Conservation (phyloP, 2,888 invertebrate genomes). For the Danaus chrysippus region DNA sequence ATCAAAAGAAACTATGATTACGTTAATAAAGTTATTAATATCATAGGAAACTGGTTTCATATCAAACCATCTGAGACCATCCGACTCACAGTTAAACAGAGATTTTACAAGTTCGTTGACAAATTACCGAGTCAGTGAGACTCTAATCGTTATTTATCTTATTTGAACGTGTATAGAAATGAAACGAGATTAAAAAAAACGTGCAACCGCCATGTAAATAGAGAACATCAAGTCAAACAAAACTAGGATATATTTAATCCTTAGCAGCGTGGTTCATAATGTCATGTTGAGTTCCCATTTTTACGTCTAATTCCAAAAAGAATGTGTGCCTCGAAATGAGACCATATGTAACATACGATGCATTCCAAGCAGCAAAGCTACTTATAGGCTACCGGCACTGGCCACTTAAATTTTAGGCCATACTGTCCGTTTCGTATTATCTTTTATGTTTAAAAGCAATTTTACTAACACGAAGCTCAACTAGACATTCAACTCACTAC, state of each 20-base stretch:
- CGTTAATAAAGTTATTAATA: conserved; percentile 65
- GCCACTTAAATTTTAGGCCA: conserved; percentile 55
- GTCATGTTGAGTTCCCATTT: conserved; percentile 25
- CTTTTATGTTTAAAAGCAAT: conserved; percentile 60
- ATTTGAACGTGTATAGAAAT: too few relatives aligned
- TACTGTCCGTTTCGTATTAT: conserved; percentile 54
- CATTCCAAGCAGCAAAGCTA: conserved; percentile 36
- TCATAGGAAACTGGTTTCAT: conserved; percentile 48
- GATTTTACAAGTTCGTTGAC: background rate
- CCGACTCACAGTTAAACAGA: conserved; percentile 2
- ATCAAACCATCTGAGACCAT: conserved; percentile 22
- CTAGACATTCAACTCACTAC: conserved; percentile 61
- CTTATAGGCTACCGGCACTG: conserved; percentile 34
- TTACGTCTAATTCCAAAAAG: conserved; percentile 35
- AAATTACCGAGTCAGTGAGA: background rate
- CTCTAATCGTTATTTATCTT: too few relatives aligned
- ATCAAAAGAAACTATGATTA: conserved; percentile 55
- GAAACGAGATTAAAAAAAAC: conserved; percentile 1
- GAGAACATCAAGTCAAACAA: conserved; percentile 2
- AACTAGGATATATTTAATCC: conserved; percentile 8
- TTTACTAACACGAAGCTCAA: conserved; percentile 54
- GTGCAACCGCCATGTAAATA: background rate
- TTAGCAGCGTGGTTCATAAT: conserved; percentile 4
- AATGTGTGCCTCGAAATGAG: conserved; percentile 37
- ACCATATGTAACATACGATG: conserved; percentile 33